These are phyloP conservation scores for Alectoris magna DNA, from an alignment of 2,797 vertebrate genomes.

Conservation along the genomic window DNA sequence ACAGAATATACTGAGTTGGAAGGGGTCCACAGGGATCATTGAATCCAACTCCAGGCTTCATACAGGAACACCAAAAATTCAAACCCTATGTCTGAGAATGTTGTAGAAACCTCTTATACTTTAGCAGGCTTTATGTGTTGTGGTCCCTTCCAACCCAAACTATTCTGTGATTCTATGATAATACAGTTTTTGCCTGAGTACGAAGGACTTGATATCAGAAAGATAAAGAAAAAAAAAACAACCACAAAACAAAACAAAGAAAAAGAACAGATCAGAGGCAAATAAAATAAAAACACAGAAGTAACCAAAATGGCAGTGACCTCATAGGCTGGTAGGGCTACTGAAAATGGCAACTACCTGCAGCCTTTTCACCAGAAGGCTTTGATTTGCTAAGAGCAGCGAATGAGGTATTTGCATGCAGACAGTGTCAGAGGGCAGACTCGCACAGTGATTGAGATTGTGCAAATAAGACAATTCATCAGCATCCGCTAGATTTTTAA, in stretches of 20 bases:
- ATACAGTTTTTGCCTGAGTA: neutral
- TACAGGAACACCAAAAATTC: neutral
- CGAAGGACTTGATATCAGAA: neutral
- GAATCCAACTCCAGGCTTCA: neutral
- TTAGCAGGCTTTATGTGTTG: neutral
- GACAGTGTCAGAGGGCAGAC: slow-evolving; percentile 21
- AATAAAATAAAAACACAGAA: neutral
- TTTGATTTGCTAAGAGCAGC: neutral
- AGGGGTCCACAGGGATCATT: neutral
- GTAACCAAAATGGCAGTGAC: neutral
- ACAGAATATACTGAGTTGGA: neutral
- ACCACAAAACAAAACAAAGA: neutral
- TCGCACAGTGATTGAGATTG: neutral
- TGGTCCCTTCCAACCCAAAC: neutral
- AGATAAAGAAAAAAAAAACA: neutral
- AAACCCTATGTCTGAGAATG: neutral
- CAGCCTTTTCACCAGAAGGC: neutral
- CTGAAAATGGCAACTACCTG: neutral
- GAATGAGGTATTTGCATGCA: neutral
- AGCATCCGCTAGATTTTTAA: neutral
- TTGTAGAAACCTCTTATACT: neutral
- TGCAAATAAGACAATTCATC: slow-evolving; percentile 21
- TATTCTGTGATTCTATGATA: neutral
- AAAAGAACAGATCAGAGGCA: neutral
- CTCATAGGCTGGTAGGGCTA: neutral